A percentile compares a stretch with the other conserved stretches of the same genome.
Conservation (phyloP, 2,797 vertebrate species). For the Leptodactylus fallax region DNA sequence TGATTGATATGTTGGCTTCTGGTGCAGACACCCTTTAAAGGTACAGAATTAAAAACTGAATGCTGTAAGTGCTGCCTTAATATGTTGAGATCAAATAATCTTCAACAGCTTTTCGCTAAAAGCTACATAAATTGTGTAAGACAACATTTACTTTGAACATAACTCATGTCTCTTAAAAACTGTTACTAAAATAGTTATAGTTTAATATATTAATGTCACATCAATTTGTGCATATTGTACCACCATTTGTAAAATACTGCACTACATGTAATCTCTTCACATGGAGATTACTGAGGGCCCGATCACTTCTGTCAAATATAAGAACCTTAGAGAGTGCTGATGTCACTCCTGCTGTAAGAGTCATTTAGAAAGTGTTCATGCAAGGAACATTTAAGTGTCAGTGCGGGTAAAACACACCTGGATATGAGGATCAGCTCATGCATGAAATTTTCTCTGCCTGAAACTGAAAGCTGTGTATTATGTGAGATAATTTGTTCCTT, state of each 20-base stretch:
- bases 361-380: neutral
- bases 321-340: neutral
- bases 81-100: neutral
- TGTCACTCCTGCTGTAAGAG: neutral
- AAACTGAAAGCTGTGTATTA: conserved; percentile 5
- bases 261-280: neutral
- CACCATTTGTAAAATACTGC: neutral
- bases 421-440: conserved; percentile 1
- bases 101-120: neutral
- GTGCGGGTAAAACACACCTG: conserved; percentile 10
- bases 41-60: neutral
- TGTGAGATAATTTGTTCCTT: neutral
- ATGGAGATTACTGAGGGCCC: neutral
- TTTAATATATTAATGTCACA: neutral
- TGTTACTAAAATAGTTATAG: neutral
- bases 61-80: neutral
- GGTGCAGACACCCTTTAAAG: too few species aligned
- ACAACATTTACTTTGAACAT: neutral
- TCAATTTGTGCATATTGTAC: neutral
- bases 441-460: conserved; percentile 7
- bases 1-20: too few species aligned
- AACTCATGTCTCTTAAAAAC: neutral
- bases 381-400: neutral
- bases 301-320: neutral
- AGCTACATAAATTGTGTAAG: neutral